phyloP scores from a whole-genome alignment of 2,888 invertebrate species.

The Apamea monoglypha region DNA sequence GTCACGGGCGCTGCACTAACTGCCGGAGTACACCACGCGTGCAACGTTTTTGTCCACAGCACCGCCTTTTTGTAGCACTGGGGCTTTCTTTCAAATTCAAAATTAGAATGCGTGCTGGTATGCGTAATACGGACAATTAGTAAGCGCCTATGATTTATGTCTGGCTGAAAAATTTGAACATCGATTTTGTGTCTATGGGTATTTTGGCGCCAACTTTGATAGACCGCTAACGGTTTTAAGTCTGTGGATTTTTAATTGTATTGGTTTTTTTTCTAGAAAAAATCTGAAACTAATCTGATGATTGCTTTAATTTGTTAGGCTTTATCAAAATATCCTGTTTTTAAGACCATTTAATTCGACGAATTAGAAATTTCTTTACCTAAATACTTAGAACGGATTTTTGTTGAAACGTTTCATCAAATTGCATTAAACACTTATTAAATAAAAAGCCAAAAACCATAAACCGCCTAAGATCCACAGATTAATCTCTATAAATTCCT shows the following conservation, averaged over 20 bases:
- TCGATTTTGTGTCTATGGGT: conserved; percentile 64
- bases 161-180: conserved; percentile 67
- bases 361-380: conserved; percentile 29
- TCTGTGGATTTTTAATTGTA: conserved; percentile 25
- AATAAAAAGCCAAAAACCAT: conserved; percentile 14
- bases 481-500: conserved; percentile 62
- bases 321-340: conserved; percentile 23
- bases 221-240: conserved; percentile 71
- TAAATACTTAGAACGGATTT: background rate
- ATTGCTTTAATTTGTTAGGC: conserved; percentile 28
- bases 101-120: conserved; percentile 71
- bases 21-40: conserved; percentile 83
- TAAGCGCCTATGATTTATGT: conserved; percentile 86
- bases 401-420: conserved; percentile 2
- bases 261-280: conserved; percentile 40
- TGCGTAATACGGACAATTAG: conserved; percentile 71
- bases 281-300: conserved; percentile 47
- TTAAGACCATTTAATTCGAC: conserved; percentile 34
- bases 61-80: conserved; percentile 73
- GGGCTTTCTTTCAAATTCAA: conserved; percentile 69
- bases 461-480: conserved; percentile 40
- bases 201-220: conserved; percentile 84
- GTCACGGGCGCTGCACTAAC: conserved; percentile 88
- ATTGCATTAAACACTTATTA: background rate
- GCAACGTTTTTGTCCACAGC: conserved; percentile 80